These are phyloP conservation scores for Platanista minor DNA, from an alignment of 2,113 vertebrate species.

Conservation along the genomic window DNA sequence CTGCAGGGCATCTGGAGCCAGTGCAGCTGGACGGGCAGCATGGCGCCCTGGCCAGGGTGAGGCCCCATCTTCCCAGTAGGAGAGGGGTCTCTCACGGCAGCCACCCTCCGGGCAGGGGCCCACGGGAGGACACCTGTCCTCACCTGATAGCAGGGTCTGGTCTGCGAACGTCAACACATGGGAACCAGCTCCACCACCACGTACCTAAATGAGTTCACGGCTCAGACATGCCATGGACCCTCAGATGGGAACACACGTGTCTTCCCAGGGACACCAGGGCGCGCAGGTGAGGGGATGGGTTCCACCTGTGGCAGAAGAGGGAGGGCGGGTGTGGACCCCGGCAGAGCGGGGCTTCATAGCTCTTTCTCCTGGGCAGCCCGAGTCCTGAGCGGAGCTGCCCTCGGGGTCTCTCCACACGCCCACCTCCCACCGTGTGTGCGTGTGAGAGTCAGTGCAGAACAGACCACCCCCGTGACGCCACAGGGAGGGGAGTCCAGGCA, in stretches of 20 bases:
- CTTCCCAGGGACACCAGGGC: too few relatives aligned
- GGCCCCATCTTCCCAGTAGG: fast-evolving
- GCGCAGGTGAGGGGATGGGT: fast-evolving
- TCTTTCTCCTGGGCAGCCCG: neutral
- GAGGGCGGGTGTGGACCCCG: fast-evolving
- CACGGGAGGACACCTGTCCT: neutral
- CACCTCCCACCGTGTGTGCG: fast-evolving
- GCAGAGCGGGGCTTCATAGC: neutral
- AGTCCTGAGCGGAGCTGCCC: neutral
- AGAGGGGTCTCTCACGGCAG: neutral
- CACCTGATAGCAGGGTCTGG: fast-evolving
- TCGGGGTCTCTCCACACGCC: fast-evolving
- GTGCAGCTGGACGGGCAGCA: fast-evolving
- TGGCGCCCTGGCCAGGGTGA: fast-evolving
- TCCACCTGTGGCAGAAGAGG: fast-evolving
- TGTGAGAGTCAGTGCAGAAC: fast-evolving
- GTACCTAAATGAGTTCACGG: fast-evolving
- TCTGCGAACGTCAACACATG: fast-evolving
- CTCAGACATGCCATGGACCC: neutral
- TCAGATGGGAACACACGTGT: neutral
- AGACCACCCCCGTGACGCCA: fast-evolving
- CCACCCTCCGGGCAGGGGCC: too few relatives aligned
- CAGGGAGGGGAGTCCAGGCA: neutral
- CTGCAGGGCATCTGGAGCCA: neutral
- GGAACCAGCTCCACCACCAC: neutral